Conservation (phyloP, 2,888 invertebrate genomes). For the Pedicia rivosa region DNA sequence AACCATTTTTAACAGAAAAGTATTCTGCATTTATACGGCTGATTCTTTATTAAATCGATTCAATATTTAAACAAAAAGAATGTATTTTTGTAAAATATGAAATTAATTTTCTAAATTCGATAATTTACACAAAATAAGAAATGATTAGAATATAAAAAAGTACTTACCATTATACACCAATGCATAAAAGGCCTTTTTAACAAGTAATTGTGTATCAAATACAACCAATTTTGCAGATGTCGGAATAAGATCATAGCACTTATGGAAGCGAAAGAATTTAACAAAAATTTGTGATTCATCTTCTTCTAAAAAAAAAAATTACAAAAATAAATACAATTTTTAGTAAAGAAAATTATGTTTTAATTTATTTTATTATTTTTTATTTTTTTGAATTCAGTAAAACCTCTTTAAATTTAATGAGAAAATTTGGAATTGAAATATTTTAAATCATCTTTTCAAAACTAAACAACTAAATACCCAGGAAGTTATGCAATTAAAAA, state of each 20-base stretch:
- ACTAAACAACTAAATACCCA: too few relatives aligned
- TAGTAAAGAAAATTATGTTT: not conserved
- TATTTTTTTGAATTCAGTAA: not conserved
- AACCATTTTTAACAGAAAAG: too few relatives aligned
- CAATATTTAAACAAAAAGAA: too few relatives aligned
- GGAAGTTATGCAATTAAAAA: too few relatives aligned
- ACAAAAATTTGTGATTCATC: conserved; percentile 96
- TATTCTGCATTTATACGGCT: too few relatives aligned
- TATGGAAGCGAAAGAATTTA: conserved; percentile 99
- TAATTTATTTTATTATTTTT: conserved; percentile 3
- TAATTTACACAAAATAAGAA: too few relatives aligned
- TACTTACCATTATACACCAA: conserved; percentile 88
- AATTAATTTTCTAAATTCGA: too few relatives aligned
- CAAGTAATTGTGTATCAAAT: conserved; percentile 95
- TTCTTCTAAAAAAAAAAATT: conserved; percentile 53
- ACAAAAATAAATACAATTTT: conserved; percentile 4
- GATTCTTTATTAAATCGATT: too few relatives aligned
- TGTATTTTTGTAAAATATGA: too few relatives aligned
- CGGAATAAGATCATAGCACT: conserved; percentile 98
- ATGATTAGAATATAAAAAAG: too few relatives aligned
- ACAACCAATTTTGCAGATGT: conserved; percentile 98
- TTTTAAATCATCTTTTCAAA: not conserved
- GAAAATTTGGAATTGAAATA: not conserved
- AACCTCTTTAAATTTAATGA: not conserved
- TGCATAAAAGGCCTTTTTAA: conserved; percentile 98